Base-by-base conservation (phyloP, 2,797 vertebrate genomes). In the Chaetodon trifasciatus region DNA sequence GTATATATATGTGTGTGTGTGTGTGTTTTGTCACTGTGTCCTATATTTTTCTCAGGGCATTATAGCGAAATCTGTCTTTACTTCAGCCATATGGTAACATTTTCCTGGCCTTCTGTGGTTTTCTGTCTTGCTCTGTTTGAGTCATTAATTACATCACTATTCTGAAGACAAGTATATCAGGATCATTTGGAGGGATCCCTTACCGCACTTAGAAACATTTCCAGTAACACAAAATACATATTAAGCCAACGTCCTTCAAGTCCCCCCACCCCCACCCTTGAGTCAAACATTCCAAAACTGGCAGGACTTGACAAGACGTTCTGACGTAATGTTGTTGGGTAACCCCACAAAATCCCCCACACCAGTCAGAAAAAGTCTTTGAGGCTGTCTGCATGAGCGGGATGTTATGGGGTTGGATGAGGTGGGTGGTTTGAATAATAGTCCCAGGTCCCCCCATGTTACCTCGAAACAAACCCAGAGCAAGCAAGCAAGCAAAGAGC, bases 71-170 rank as follows among this genome's bases (percentile, higher is more conserved):
- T 91, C 83, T 89, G 89, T 84, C 87, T 91, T 88, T 89, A 80
- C 85, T 89, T 89, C 55, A 82, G 69, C 86, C 94, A 96, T 94
- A 93, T 95, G 94, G 94, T 93, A 94, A 85, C 89, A 90, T 94
- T 96, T 95, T 92, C 84, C 89, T 73, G 60, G 79, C 82, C 86
- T 80, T 77, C 82, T 93, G 93, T 81, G 94, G 94, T 89, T 93
- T 89, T 86, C 79, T 80, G 88, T 86, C 88, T 86, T 88, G 85
- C 85, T 87, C 91, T 95, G 94, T 83, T 95, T 84, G 74, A 96
- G 91, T 93, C 93, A 95, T 96, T 96, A 92, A 96, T 95, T 94
- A 95, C 94, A 93, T 96, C 94, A 95, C 91, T 90, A 83, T 88
- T 89, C 85, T 85, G 84, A 87, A 93, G 89, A 94, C 85, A 88